A percentile compares a stretch with the other conserved stretches of the same genome.
phyloP scores from a whole-genome alignment of 2,797 vertebrate species.

The Coregonus ussuriensis region DNA sequence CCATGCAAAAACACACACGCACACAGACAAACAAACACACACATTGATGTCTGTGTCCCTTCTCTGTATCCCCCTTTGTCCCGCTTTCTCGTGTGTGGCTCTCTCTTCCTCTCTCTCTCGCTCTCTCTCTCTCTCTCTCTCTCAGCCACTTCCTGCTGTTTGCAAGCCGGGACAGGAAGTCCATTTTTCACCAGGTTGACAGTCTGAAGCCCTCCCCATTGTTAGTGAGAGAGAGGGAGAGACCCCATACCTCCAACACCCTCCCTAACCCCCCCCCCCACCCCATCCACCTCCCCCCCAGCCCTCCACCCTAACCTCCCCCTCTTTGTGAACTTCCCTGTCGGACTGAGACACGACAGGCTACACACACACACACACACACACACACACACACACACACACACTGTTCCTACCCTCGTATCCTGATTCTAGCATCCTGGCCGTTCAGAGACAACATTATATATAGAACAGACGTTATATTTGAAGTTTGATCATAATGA shows the following conservation, averaged over 20 bases:
- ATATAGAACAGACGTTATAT: not conserved
- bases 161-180: slow-evolving; percentile 63
- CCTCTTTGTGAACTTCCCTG: slow-evolving; percentile 23
- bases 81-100: not conserved
- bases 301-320: slow-evolving; percentile 16
- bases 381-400: not conserved
- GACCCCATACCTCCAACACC: slow-evolving; percentile 2
- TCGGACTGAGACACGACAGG: not conserved
- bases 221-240: slow-evolving; percentile 41
- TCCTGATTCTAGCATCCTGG: not conserved
- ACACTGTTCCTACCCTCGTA: not conserved
- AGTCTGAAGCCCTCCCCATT: slow-evolving; percentile 57
- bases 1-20: not conserved
- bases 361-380: not conserved
- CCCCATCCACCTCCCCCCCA: slow-evolving; percentile 14
- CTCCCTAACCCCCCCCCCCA: too few species aligned
- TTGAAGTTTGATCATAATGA: too few species aligned
- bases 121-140: slow-evolving; percentile 9
- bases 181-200: slow-evolving; percentile 62
- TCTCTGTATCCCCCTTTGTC: not conserved
- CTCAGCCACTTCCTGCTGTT: slow-evolving; percentile 59
- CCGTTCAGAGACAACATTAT: not conserved
- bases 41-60: not conserved
- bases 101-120: too few species aligned
- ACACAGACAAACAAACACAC: not conserved